Evolutionary conservation across 2,888 invertebrate genomes (phyloP), one percentile per base, ranked within the genome.

Genomic region (Tenthredo notha): DNA sequence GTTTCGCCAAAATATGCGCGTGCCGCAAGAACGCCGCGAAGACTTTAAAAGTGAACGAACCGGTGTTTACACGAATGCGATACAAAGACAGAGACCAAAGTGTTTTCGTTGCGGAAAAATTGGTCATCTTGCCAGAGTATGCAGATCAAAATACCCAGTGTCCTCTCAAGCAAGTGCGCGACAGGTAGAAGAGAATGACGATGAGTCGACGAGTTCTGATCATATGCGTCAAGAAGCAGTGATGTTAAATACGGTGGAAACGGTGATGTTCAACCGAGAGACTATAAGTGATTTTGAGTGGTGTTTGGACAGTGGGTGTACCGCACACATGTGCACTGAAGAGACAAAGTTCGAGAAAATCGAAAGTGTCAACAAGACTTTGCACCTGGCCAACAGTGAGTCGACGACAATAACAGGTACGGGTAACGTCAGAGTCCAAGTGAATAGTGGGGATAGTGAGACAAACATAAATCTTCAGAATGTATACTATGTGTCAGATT

Each of bases 401-500:
- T 67, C 29, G 29, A 84, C 84, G 0, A 54, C 80, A 72, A 85
- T 86, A n/a, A 50, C 78, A n/a, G 85, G 82, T 43, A 50, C 85
- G 40, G 85, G 82, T 47, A 84, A 65, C 18, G 85, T 86, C 47
- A n/a, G 25, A 33, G 9, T 85, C 5, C 15, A 15, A 0, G 67
- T 78, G n/a, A 33, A 43, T 10, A 54, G 15, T 1, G 54, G 74
- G 37, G 83, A 85, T 9, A 54, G 29, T n/a, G 65, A 61, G 18
- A 37, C 18, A 18, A n/a, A 37, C 3, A 72, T 37, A 72, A 37
- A 72, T 37, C 15, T 72, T 12, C 33, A 72, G 33, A 72, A 72
- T 33, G 70, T 72, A 18, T 72, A 12, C 12, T 72, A 72, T 12
- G 70, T 72, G 15, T 37, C 70, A 18, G 70, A 72, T 21, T n/a